Percentiles rank a stretch among this genome's conserved stretches.
These are phyloP conservation scores for Thereva nobilitata DNA, from an alignment of 2,888 invertebrate species.

Conservation along the genomic window DNA sequence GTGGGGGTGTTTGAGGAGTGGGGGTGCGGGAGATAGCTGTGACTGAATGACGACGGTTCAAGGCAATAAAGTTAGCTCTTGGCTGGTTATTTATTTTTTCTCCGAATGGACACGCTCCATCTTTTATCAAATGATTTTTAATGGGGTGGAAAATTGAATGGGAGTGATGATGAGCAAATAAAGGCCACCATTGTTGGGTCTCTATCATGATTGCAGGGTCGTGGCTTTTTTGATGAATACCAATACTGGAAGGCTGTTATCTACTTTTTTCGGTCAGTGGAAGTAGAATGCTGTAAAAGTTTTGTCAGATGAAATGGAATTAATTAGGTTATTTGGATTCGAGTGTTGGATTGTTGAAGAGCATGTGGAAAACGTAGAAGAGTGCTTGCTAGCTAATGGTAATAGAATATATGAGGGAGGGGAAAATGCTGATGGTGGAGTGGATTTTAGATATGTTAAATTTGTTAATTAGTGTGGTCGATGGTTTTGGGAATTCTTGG, in stretches of 20 bases:
- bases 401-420: too few relatives aligned
- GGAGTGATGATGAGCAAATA: conserved; percentile 49
- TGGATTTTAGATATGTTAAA: too few relatives aligned
- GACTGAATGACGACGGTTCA: conserved; percentile 1
- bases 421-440: too few relatives aligned
- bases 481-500: too few relatives aligned
- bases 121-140: conserved; percentile 43
- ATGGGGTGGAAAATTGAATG: conserved; percentile 50
- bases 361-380: too few relatives aligned
- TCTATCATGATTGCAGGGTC: conserved; percentile 35
- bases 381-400: too few relatives aligned
- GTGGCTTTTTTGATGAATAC: conserved; percentile 27
- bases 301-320: conserved; percentile 34
- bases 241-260: conserved; percentile 19
- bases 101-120: conserved; percentile 37
- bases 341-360: conserved; percentile 14
- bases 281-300: conserved; percentile 2
- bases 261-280: background rate
- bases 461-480: too few relatives aligned
- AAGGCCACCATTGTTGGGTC: conserved; percentile 42
- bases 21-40: background rate
- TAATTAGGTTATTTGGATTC: conserved; percentile 30
- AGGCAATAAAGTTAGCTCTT: conserved; percentile 26
- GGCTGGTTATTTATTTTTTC: conserved; percentile 30
- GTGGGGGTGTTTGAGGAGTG: too few relatives aligned